Evolutionary conservation across 2,113 vertebrate genomes (phyloP).

Genomic region (Lampris incognitus): DNA sequence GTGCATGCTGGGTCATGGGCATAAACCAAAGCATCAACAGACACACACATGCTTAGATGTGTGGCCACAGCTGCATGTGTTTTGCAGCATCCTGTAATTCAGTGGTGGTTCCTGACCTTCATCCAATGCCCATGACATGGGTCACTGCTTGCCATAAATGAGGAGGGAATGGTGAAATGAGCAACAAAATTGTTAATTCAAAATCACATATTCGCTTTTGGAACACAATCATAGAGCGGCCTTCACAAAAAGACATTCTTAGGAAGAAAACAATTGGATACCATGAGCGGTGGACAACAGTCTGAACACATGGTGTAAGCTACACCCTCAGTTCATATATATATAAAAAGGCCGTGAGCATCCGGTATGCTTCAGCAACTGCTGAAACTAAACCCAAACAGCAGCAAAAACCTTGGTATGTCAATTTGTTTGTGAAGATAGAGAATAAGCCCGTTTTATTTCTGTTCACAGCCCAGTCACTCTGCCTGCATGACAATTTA

Average conservation of each 20-base stretch:
- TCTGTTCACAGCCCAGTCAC: not conserved
- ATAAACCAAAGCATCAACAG: conserved; percentile 11
- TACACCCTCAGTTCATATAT: conserved; percentile 27
- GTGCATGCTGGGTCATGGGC: conserved; percentile 21
- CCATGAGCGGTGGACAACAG: conserved; percentile 45
- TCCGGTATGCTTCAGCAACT: not conserved
- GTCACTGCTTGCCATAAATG: conserved; percentile 70
- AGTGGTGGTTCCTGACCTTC: conserved; percentile 59
- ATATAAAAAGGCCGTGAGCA: not conserved
- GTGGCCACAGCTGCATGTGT: conserved; percentile 20
- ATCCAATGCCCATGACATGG: conserved; percentile 65
- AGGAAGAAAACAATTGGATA: conserved; percentile 59
- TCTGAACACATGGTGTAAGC: conserved; percentile 23
- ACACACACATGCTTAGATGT: conserved; percentile 18
- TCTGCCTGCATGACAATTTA: conserved; percentile 22
- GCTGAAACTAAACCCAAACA: not conserved
- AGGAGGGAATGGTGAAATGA: conserved; percentile 62
- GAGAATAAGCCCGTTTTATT: not conserved
- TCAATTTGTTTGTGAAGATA: not conserved
- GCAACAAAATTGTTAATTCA: conserved; percentile 74
- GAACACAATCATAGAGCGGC: conserved; percentile 43
- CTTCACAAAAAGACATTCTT: conserved; percentile 47
- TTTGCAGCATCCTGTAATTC: conserved; percentile 49
- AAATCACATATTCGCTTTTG: conserved; percentile 60
- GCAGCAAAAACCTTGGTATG: not conserved